Percentiles rank a stretch among this genome's conserved stretches.
Conservation (phyloP, 2,797 vertebrate genomes). For the Poecilia picta region DNA sequence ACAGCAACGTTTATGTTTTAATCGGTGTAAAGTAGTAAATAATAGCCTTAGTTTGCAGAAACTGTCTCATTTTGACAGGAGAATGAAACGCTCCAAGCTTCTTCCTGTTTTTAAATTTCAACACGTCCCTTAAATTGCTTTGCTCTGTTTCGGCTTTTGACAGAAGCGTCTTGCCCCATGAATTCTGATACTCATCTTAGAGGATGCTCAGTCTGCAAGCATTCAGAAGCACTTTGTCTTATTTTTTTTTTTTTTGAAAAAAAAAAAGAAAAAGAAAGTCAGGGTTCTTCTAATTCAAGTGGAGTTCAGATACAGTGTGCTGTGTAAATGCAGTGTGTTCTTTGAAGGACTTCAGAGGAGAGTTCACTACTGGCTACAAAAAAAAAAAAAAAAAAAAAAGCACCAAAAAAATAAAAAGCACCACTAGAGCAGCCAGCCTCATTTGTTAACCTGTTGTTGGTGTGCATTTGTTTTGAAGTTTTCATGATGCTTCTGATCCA, state of each 20-base stretch:
- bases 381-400: background rate
- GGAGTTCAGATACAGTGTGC: constrained; percentile 7
- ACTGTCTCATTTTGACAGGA: background rate
- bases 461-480: constrained; percentile 47
- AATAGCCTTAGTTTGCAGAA: background rate
- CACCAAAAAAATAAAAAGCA: background rate
- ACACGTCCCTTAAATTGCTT: background rate
- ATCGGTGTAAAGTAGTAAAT: background rate
- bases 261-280: background rate
- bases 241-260: background rate
- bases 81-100: background rate
- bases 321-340: constrained; percentile 15
- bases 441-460: constrained; percentile 23
- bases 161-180: constrained; percentile 11
- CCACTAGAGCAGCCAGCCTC: constrained; percentile 19
- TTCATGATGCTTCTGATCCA: constrained; percentile 51
- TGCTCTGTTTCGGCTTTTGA: constrained; percentile 12
- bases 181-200: constrained; percentile 22
- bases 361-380: constrained; percentile 39
- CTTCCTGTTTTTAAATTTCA: background rate
- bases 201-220: constrained; percentile 23
- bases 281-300: constrained; percentile 3
- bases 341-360: constrained; percentile 43
- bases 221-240: constrained; percentile 17
- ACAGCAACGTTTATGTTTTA: constrained; percentile 1